Percentiles rank a stretch among this genome's conserved stretches.
These are phyloP conservation scores for Poeciliopsis turrubarensis DNA, from an alignment of 2,113 vertebrate species.

Conservation along the genomic window DNA sequence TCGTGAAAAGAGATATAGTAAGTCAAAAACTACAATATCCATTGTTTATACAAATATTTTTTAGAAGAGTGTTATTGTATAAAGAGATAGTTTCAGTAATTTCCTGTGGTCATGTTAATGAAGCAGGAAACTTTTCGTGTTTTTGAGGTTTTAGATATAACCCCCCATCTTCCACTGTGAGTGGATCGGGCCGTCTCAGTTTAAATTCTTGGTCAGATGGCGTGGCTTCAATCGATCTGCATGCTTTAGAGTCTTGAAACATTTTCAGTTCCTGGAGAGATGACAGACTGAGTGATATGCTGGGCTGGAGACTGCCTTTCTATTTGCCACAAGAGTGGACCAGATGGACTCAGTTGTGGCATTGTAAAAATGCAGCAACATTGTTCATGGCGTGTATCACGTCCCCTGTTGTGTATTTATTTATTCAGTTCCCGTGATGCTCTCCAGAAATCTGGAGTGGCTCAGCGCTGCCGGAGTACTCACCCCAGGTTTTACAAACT, in stretches of 20 bases:
- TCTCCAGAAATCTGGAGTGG: not conserved
- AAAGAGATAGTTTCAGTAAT: no score
- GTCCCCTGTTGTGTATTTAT: not conserved
- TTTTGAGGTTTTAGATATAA: no score
- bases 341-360: not conserved
- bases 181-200: not conserved
- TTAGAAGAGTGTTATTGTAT: no score
- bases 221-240: not conserved
- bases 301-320: not conserved
- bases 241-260: slow-evolving; percentile 1
- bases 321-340: not conserved
- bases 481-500: not conserved
- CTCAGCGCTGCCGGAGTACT: not conserved
- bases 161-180: not conserved
- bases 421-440: not conserved
- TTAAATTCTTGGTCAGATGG: not conserved
- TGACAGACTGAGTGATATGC: not conserved
- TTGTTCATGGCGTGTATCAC: not conserved
- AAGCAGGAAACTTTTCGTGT: no score
- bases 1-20: no score
- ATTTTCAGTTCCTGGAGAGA: not conserved
- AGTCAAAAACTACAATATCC: no score
- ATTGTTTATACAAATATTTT: no score
- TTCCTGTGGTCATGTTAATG: no score
- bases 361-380: not conserved